phyloP scores from a whole-genome alignment of 2,113 vertebrate species.

The Glaucomys volans region DNA sequence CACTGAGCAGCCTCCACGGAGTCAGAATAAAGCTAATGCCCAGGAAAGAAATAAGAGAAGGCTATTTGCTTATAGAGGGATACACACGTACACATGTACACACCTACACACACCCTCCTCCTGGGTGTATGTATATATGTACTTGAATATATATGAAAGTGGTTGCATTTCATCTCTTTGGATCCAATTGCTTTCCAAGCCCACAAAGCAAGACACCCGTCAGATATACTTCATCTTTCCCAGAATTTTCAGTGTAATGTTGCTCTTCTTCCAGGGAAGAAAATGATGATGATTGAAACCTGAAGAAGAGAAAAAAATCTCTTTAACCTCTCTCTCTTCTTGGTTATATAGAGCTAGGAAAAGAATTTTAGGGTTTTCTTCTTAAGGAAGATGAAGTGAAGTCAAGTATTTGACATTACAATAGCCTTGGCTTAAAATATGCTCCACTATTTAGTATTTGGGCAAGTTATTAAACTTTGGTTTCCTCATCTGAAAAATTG shows the following conservation, averaged over 20 bases:
- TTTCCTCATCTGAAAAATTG: conserved; percentile 26
- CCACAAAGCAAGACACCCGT: neutral
- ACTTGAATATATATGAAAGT: neutral
- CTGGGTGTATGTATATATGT: neutral
- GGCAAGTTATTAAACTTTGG: neutral
- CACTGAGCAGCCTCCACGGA: neutral
- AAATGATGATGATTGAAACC: neutral
- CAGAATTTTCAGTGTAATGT: neutral
- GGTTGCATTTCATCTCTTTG: neutral
- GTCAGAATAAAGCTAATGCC: neutral
- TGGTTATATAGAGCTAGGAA: neutral
- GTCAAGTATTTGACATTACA: neutral
- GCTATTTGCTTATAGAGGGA: neutral
- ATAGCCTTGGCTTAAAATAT: neutral
- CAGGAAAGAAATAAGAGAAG: neutral
- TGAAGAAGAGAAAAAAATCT: neutral
- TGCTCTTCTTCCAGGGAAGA: neutral
- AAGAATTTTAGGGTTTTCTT: neutral
- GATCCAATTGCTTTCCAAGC: neutral
- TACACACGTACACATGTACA: neutral
- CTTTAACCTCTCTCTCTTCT: neutral
- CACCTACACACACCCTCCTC: neutral
- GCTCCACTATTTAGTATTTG: neutral
- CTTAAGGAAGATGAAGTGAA: neutral
- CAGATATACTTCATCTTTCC: neutral